Percentiles rank a stretch among this genome's conserved stretches.
phyloP scores from a whole-genome alignment of 2,113 vertebrate genomes.

The Anarhynchus alexandrinus region DNA sequence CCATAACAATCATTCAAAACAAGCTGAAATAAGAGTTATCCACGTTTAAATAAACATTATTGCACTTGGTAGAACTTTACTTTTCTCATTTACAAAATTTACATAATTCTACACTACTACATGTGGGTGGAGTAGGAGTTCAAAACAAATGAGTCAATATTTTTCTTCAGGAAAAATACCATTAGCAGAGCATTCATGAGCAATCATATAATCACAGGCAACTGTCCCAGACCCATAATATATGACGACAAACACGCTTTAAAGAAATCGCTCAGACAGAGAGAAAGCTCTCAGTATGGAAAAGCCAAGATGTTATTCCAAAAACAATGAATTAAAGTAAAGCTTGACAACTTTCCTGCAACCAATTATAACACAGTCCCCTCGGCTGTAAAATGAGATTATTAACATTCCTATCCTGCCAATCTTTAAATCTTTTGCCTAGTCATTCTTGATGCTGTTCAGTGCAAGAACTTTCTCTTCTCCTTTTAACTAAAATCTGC shows the following conservation, averaged over 20 bases:
- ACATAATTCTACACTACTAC: constrained; percentile 61
- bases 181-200: constrained; percentile 64
- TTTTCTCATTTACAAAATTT: constrained; percentile 62
- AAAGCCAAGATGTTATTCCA: constrained; percentile 2
- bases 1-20: background rate
- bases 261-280: constrained; percentile 5
- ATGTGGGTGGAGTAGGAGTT: constrained; percentile 64
- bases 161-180: constrained; percentile 62
- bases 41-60: background rate
- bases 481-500: background rate
- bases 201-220: constrained; percentile 66
- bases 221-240: constrained; percentile 59
- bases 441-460: background rate
- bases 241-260: background rate
- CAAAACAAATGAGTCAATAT: constrained; percentile 70
- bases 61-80: constrained; percentile 45
- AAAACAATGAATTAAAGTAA: background rate
- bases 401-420: background rate
- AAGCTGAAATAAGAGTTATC: background rate
- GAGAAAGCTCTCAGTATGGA: background rate
- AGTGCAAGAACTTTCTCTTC: background rate
- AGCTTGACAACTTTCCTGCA: background rate
- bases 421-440: background rate
- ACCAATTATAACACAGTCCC: background rate
- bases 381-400: background rate